phyloP scores from a whole-genome alignment of 2,888 invertebrate genomes.

The Synanthedon myopaeformis region DNA sequence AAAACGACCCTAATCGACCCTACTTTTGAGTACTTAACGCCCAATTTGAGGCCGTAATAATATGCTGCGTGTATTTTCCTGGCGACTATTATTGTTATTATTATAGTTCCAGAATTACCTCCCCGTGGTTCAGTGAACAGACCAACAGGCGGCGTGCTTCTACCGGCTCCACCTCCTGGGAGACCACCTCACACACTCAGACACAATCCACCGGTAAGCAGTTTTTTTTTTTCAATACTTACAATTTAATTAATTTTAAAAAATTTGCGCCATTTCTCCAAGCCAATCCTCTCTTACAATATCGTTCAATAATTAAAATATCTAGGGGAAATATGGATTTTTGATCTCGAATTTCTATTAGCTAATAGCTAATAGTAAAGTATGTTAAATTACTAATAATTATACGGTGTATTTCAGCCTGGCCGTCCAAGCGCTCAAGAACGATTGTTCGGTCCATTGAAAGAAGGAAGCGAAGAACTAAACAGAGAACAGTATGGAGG shows the following conservation, averaged over 20 bases:
- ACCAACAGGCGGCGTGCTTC: conserved; percentile 75
- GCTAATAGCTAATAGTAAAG: too few relatives aligned
- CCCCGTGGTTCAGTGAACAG: conserved; percentile 85
- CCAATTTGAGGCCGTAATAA: too few relatives aligned
- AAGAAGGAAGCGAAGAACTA: conserved; percentile 44
- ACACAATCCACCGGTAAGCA: conserved; percentile 45
- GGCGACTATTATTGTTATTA: too few relatives aligned
- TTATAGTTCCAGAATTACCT: conserved; percentile 81
- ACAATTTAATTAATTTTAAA: neutral
- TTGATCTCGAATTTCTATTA: too few relatives aligned
- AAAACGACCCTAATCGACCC: too few relatives aligned
- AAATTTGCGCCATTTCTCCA: too few relatives aligned
- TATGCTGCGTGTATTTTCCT: too few relatives aligned
- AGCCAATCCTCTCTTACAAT: too few relatives aligned
- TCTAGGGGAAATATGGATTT: too few relatives aligned
- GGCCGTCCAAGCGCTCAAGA: conserved; percentile 75
- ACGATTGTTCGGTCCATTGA: conserved; percentile 73
- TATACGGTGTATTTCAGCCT: neutral
- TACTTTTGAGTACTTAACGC: too few relatives aligned
- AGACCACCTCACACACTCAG: conserved; percentile 46
- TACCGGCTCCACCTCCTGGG: conserved; percentile 54
- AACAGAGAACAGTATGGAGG: conserved; percentile 34
- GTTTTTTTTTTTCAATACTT: neutral
- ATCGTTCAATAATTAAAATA: too few relatives aligned
- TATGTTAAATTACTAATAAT: too few relatives aligned